These are phyloP conservation scores for Alloscopus bannaensis DNA, from an alignment of 2,888 invertebrate genomes.

Conservation along the genomic window DNA sequence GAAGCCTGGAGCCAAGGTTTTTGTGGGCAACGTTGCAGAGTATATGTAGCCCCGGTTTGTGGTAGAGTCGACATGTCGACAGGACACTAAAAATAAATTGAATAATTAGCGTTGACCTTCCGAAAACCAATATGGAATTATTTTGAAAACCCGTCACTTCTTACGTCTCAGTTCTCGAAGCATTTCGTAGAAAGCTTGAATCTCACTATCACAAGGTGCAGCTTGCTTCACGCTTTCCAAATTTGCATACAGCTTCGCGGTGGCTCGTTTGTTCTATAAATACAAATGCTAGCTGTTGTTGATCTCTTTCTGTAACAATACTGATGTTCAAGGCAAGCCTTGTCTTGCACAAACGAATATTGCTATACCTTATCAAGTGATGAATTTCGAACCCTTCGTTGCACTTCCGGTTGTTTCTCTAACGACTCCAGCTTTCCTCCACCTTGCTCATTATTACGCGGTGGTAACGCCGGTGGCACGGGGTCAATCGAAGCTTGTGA, in stretches of 20 bases:
- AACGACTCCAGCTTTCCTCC: slow-evolving; percentile 58
- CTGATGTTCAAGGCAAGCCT: slow-evolving; percentile 3
- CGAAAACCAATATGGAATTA: slow-evolving; percentile 29
- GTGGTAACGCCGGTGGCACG: slow-evolving; percentile 80
- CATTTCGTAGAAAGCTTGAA: slow-evolving; percentile 89
- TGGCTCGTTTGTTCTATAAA: slow-evolving; percentile 54
- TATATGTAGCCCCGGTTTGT: slow-evolving; percentile 93
- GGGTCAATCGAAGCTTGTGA: slow-evolving; percentile 24
- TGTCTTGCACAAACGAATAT: not conserved
- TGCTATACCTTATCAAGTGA: slow-evolving; percentile 30
- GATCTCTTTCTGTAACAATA: not conserved
- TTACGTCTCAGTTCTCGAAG: slow-evolving; percentile 86
- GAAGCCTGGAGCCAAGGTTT: slow-evolving; percentile 85
- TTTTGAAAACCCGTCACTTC: slow-evolving; percentile 75
- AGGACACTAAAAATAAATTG: slow-evolving; percentile 80
- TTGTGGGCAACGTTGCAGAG: slow-evolving; percentile 87
- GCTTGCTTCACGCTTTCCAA: slow-evolving; percentile 70
- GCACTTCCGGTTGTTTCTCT: slow-evolving; percentile 47
- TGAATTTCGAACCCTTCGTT: slow-evolving; percentile 34
- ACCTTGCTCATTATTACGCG: slow-evolving; percentile 77
- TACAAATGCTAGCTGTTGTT: slow-evolving; percentile 16
- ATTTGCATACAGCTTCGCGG: slow-evolving; percentile 71
- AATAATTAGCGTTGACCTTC: no score
- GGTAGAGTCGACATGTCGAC: slow-evolving; percentile 83
- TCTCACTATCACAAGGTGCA: slow-evolving; percentile 84